Conservation (phyloP, 1,140 invertebrate genomes). For the Pogonomyrmex californicus region DNA sequence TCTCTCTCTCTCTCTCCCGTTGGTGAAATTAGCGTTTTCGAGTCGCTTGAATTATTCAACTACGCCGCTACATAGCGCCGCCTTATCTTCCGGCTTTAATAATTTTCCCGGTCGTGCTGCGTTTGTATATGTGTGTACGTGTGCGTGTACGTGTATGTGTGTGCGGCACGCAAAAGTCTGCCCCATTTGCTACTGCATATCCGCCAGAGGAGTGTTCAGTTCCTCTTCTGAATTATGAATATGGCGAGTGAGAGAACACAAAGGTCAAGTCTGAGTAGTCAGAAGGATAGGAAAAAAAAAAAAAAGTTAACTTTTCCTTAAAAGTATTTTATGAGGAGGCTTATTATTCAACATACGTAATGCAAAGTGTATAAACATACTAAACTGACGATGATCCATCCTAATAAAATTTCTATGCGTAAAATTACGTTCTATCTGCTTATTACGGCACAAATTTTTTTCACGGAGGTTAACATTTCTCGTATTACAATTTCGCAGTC, state of each 20-base stretch:
- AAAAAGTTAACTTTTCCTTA: too few species aligned
- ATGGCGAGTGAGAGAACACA: neutral
- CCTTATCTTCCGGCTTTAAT: conserved; percentile 70
- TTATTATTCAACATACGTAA: neutral
- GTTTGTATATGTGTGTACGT: conserved; percentile 5
- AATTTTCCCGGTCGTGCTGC: conserved; percentile 63
- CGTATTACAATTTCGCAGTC: neutral
- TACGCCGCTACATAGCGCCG: conserved; percentile 27
- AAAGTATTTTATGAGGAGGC: neutral
- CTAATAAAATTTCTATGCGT: neutral
- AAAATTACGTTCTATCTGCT: neutral
- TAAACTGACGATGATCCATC: neutral
- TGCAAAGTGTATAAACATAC: neutral
- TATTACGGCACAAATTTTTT: neutral
- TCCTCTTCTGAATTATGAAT: conserved; percentile 47
- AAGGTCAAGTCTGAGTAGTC: neutral
- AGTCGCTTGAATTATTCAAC: conserved; percentile 73
- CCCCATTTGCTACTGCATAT: conserved; percentile 35
- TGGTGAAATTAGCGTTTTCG: conserved; percentile 75
- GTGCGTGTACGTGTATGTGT: too few species aligned
- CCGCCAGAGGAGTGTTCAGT: conserved; percentile 26
- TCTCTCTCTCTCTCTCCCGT: conserved; percentile 6
- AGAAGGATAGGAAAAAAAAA: neutral
- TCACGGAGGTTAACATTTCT: neutral
- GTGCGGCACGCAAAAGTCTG: conserved; percentile 49